Percentiles rank a stretch among this genome's conserved stretches.
These are phyloP conservation scores for Tupaia tana DNA, from an alignment of 2,113 vertebrate genomes.

Conservation along the genomic window DNA sequence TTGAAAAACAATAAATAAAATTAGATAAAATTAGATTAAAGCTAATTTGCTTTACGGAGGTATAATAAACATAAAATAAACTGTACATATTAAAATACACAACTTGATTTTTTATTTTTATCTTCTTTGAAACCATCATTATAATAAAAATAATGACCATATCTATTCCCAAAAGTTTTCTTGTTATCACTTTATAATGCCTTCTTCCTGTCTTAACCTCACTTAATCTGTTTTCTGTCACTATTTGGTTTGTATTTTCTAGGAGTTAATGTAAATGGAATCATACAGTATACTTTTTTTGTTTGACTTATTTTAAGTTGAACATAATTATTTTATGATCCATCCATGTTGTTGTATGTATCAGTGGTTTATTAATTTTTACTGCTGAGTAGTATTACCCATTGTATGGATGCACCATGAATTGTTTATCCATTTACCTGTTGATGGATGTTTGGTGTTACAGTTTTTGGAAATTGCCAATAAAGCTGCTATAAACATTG, in stretches of 20 bases:
- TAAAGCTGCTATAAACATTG: conserved; percentile 57
- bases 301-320: conserved; percentile 17
- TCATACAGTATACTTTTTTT: conserved; percentile 5
- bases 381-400: conserved; percentile 17
- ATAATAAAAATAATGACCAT: conserved; percentile 38
- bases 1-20: too few species aligned
- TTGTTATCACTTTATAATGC: conserved; percentile 28
- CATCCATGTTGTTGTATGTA: conserved; percentile 11
- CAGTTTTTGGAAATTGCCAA: conserved; percentile 41
- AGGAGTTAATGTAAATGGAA: conserved; percentile 47
- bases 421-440: conserved; percentile 56
- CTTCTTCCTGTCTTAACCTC: not conserved
- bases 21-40: too few species aligned
- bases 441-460: conserved; percentile 51
- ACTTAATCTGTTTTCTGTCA: conserved; percentile 35
- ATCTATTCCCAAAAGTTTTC: not conserved
- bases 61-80: conserved; percentile 36
- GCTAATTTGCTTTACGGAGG: not conserved
- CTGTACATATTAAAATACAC: not conserved
- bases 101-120: conserved; percentile 46
- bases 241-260: conserved; percentile 55
- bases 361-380: conserved; percentile 49
- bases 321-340: conserved; percentile 56
- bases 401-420: not conserved
- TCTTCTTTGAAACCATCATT: conserved; percentile 14